Evolutionary conservation across 1,140 invertebrate genomes (phyloP), one percentile per base, ranked within the genome.

Genomic region (Mizuhopecten yessoensis): DNA sequence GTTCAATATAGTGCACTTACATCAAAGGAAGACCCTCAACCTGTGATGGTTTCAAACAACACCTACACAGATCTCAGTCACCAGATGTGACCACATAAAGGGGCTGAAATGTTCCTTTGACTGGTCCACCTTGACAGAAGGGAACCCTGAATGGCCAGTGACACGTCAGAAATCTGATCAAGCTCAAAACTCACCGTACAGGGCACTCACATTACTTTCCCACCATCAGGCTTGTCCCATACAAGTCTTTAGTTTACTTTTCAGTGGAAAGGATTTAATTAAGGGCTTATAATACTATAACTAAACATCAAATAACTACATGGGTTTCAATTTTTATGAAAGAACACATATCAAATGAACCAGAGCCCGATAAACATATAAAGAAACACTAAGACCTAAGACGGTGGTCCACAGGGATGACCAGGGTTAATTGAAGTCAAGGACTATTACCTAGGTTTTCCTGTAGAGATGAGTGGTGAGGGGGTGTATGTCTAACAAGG

Each of bases 41-140:
- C 57, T 5, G 57, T 75, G 57, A 75, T 75, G 57, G 57, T 29
- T 39, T 7, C 36, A 39, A 39, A 39, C 36, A 39, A 5, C 36
- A 39, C 36, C 36, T 13, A 39, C 36, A 39, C 36, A 39, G 36
- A 7, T 13, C 36, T 39, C 5, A 13, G 13, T 13, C 36, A 39
- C 36, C 36, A 39, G 36, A 39, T 75, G 57, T 75, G 57, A 75
- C 57, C 57, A 75, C n/a, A 75, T 75, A 75, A 75, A 75, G 57
- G n/a, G 57, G 11, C n/a, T 17, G n/a, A 75, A 75, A 75, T 29
- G n/a, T 75, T 29, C 5, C n/a, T 29, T n/a, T 75, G 57, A 75
- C 57, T 75, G 9, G 5, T 75, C 57, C 57, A 75, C 57, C 57
- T 75, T 75, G 57, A n/a, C 57, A 23, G n/a, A 75, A 75, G 0